Base-by-base conservation (phyloP, 2,888 invertebrate genomes). In the Malthinus flaveolus region DNA sequence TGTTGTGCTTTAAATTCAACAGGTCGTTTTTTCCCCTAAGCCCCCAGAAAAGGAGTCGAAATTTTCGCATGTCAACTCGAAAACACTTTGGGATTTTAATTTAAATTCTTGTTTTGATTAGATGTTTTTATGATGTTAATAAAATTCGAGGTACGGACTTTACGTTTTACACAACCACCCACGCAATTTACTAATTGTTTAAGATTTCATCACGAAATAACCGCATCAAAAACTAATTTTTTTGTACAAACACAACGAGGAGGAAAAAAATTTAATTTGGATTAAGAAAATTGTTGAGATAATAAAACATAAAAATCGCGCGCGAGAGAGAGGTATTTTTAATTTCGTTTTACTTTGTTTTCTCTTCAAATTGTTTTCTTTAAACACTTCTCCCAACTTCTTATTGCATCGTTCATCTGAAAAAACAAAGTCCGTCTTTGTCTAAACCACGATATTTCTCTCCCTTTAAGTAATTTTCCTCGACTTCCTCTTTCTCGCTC, bases 311-410 rank as follows among this genome's bases (percentile, higher is more conserved):
- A 63, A 67, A 65, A 65, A 67, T 65, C 64, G 65, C 53, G 56
- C 64, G 65, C 53, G 56, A 60, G 60, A 23, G 23, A 23, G 23
- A 59, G 63, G 62, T 66, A 64, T 64, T 66, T 63, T 67, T 70
- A 72, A 71, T 69, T 70, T 66, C 63, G 56, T 56, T 67, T 65
- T 62, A 66, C 69, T 68, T 68, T 66, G 58, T 65, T 66, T 65
- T 65, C 62, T 67, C 62, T 67, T 64, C 63, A 69, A 70, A 72
- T 70, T 71, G 71, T 71, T 73, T 71, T 71, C 71, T 68, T 70
- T 73, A 71, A 71, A 71, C 68, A 68, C 69, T 70, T 69, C 68
- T 67, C 68, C 23, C 63, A 66, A 69, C 65, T 70, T 71, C 71
- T 69, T 72, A 71, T 68, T 67, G 66, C 66, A 65, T 62, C 66